Percentiles rank a stretch among this genome's conserved stretches.
Conservation (phyloP, 2,888 invertebrate genomes). For the Calameuta filiformis region DNA sequence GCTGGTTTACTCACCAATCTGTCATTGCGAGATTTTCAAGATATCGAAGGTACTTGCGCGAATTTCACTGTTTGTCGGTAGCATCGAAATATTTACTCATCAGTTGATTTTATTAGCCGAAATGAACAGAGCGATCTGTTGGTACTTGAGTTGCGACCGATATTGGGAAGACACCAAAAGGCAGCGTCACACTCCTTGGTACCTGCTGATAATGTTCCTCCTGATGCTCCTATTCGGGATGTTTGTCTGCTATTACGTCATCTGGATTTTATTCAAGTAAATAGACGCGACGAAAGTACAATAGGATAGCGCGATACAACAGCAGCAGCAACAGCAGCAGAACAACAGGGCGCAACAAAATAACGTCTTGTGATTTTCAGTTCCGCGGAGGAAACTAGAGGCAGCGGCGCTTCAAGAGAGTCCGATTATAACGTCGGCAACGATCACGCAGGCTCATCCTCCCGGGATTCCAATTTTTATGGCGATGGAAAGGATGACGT, state of each 20-base stretch:
- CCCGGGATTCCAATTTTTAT: conserved; percentile 44
- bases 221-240: conserved; percentile 85
- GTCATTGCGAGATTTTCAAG: conserved; percentile 84
- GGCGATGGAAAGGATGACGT: conserved; percentile 44
- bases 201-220: conserved; percentile 79
- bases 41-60: conserved; percentile 81
- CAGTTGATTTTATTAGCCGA: conserved; percentile 73
- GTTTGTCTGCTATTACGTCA: conserved; percentile 91
- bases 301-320: too few species aligned
- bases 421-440: conserved; percentile 44
- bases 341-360: background rate
- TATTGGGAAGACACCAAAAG: conserved; percentile 89
- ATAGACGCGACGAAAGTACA: conserved; percentile 60
- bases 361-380: conserved; percentile 61
- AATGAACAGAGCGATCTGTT: conserved; percentile 89
- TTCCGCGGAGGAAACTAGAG: conserved; percentile 77
- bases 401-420: conserved; percentile 67
- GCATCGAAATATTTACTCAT: background rate
- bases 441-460: conserved; percentile 32
- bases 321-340: background rate
- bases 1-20: conserved; percentile 83
- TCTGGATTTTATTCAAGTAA: conserved; percentile 94
- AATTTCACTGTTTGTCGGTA: background rate
- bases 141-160: conserved; percentile 91
- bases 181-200: conserved; percentile 85